A percentile compares a stretch with the other conserved stretches of the same genome.
Conservation (phyloP, 2,888 invertebrate genomes). For the Drosophila rubida region DNA sequence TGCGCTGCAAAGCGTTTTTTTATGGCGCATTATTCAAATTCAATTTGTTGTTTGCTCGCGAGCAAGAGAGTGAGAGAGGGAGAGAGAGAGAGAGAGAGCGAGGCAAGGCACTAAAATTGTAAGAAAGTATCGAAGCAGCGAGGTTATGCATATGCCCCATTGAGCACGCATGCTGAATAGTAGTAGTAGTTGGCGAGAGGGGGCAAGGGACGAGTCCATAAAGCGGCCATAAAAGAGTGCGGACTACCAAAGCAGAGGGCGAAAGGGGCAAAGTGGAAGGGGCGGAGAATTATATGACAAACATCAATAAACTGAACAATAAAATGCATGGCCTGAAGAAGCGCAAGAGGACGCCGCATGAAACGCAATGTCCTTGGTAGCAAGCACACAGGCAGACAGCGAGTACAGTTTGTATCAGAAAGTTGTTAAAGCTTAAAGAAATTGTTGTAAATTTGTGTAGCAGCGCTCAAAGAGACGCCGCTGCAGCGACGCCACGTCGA, state of each 20-base stretch:
- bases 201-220: conserved; percentile 19
- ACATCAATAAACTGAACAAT: conserved; percentile 72
- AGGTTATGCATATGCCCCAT: conserved; percentile 51
- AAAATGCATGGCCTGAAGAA: conserved; percentile 48
- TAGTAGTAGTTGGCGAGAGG: conserved; percentile 11
- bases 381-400: conserved; percentile 23
- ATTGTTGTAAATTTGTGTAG: conserved; percentile 52
- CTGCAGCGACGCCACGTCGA: conserved; percentile 4
- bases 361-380: conserved; percentile 63
- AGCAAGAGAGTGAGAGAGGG: background rate
- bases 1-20: conserved; percentile 43
- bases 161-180: conserved; percentile 41
- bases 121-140: conserved; percentile 50
- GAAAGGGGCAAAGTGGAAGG: background rate
- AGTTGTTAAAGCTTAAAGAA: conserved; percentile 64
- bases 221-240: conserved; percentile 41
- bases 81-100: background rate
- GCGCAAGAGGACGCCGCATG: conserved; percentile 29
- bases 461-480: conserved; percentile 46
- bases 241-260: conserved; percentile 6
- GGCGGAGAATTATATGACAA: conserved; percentile 60
- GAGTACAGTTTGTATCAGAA: conserved; percentile 63
- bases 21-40: conserved; percentile 57
- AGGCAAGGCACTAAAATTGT: conserved; percentile 33
- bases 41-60: conserved; percentile 45